These are phyloP conservation scores for Trachythela sp. DNA, from an alignment of 64 coral and sea anemone genomes.

Conservation along the genomic window DNA sequence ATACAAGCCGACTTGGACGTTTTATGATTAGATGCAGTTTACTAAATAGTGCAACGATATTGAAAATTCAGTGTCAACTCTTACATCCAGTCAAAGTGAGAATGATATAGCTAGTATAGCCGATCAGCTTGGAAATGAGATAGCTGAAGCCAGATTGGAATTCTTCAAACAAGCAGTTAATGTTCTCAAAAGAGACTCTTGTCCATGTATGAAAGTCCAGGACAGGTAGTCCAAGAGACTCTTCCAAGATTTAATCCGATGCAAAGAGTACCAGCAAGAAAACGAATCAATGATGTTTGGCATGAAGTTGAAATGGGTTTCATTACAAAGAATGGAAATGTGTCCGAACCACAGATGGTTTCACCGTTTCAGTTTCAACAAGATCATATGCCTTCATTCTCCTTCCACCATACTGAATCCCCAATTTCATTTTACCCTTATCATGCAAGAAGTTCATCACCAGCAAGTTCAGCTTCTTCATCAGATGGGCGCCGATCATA, in stretches of 20 bases:
- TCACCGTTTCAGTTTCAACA: neutral
- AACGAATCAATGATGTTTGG: neutral
- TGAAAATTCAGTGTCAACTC: neutral
- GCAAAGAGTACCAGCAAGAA: neutral
- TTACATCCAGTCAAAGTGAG: neutral
- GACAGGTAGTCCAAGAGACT: constrained; percentile 4
- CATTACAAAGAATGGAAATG: neutral
- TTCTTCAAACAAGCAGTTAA: neutral
- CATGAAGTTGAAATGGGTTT: neutral
- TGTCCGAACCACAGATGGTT: neutral
- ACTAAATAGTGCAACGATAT: neutral
- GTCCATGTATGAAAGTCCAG: neutral
- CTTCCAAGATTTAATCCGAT: neutral
- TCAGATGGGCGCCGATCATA: too few species aligned
- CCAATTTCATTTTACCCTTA: neutral
- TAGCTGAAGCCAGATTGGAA: constrained; percentile 1
- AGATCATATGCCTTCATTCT: neutral
- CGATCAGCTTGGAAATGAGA: neutral
- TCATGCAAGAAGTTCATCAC: neutral
- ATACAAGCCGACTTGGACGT: neutral
- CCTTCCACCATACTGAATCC: too few species aligned
- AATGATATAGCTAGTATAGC: neutral
- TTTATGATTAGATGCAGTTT: neutral
- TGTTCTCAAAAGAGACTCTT: neutral
- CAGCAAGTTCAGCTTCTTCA: too few species aligned